Evolutionary conservation across 1,140 invertebrate genomes (phyloP), one percentile per base, ranked within the genome.

Genomic region (Solenopsis fugax): DNA sequence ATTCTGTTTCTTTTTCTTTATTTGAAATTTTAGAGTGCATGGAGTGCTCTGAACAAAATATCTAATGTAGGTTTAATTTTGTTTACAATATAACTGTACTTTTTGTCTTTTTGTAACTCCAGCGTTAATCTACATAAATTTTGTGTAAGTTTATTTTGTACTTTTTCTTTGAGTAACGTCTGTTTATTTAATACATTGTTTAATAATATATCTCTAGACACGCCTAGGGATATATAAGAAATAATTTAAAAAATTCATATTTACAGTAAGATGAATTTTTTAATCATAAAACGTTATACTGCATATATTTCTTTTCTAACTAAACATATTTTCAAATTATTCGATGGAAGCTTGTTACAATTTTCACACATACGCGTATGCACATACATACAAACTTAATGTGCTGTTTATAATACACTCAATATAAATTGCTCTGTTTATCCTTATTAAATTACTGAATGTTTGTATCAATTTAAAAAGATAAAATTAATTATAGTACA

Each of bases 371-470:
- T 16, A 29, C 10, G 29, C 34, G 5, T 41, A 18, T n/a, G 18
- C 29, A 65, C 29, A 7, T 9, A n/a, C 34, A 2, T 16, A 60
- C 18, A 60, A 16, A 56, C 45, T 60, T 81, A 18, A 56, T 10
- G 60, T 45, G 65, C 52, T 45, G 60, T 69, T 85, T 71, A 29
- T 24, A 67, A 65, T 88, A 87, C 7, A 62, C 13, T 50, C 13
- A 37, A 52, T 62, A 78, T 52, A 69, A 77, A 24, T 75, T 71
- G 21, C 5, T 56, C 54, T 80, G 16, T 50, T 72, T 45, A 29
- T 71, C 58, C 21, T 16, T 60, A 56, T 56, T 62, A 52, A 87
- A 82, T 24, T 88, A 75, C 34, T 69, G 2, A 69, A 18, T 65
- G 58, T 71, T 3, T 60, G 9, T 72, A 60, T 65, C 24, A 76